Conservation (phyloP, 2,888 invertebrate genomes). For the Sinodicranocentrus sp. region DNA sequence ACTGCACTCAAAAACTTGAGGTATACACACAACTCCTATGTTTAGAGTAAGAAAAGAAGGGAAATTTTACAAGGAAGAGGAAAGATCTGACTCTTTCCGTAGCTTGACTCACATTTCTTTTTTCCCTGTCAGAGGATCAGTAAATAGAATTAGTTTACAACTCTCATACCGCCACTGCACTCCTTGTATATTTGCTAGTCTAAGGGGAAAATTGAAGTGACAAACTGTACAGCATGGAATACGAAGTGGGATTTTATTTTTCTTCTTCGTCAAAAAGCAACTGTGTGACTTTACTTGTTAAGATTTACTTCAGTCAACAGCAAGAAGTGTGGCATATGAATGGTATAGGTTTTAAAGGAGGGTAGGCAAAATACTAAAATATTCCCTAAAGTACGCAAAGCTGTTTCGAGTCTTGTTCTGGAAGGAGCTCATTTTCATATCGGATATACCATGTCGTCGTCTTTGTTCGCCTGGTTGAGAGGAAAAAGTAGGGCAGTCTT, state of each 20-base stretch:
- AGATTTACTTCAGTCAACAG: slow-evolving; percentile 37
- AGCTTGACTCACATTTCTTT: slow-evolving; percentile 59
- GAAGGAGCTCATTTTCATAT: slow-evolving; percentile 12
- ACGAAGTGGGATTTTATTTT: neutral
- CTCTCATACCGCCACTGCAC: slow-evolving; percentile 28
- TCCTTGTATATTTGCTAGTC: neutral
- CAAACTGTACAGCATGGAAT: slow-evolving; percentile 32
- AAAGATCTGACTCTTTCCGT: slow-evolving; percentile 68
- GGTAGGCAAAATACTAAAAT: too few species aligned
- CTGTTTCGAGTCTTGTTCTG: too few species aligned
- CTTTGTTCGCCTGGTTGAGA: neutral
- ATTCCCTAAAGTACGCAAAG: too few species aligned
- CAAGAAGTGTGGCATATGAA: neutral
- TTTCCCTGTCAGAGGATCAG: slow-evolving; percentile 39
- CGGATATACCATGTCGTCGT: neutral
- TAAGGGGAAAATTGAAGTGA: slow-evolving; percentile 50
- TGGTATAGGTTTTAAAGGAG: neutral
- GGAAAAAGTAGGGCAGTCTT: neutral
- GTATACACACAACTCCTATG: slow-evolving; percentile 20
- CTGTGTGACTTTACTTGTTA: neutral
- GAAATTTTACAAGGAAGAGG: slow-evolving; percentile 61
- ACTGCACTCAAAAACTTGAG: too few species aligned
- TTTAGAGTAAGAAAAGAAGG: slow-evolving; percentile 60
- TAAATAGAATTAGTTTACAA: slow-evolving; percentile 67
- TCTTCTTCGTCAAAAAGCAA: neutral